Conservation (phyloP, 2,888 invertebrate species). For the Apamea anceps region DNA sequence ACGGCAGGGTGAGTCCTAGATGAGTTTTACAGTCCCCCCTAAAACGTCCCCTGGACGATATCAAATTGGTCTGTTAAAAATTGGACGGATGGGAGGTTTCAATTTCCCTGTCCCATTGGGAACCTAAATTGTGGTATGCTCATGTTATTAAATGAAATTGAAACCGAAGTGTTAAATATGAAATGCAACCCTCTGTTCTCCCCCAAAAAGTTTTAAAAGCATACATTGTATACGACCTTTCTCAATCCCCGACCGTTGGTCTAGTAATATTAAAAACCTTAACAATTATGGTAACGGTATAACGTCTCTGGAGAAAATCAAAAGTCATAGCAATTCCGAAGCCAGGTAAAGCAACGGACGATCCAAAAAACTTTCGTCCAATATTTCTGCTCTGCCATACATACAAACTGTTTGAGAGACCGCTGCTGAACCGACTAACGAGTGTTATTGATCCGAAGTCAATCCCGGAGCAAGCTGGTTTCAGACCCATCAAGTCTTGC, state of each 20-base stretch:
- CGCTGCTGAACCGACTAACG: too few species aligned
- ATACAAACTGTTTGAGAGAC: too few species aligned
- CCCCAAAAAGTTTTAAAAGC: constrained; percentile 5
- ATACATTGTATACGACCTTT: not conserved
- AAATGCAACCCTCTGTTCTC: constrained; percentile 2
- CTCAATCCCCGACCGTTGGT: not conserved
- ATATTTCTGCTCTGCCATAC: too few species aligned
- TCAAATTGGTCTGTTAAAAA: constrained; percentile 31
- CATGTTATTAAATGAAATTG: constrained; percentile 38
- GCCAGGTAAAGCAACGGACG: too few species aligned
- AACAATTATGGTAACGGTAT: not conserved
- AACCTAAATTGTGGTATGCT: constrained; percentile 20
- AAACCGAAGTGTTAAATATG: constrained; percentile 19
- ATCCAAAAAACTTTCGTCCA: too few species aligned
- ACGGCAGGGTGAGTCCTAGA: constrained; percentile 29
- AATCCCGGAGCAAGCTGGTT: too few species aligned
- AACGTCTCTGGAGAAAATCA: too few species aligned
- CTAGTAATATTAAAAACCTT: not conserved
- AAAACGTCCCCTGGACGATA: constrained; percentile 37
- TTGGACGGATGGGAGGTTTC: constrained; percentile 7
- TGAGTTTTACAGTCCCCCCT: constrained; percentile 33
- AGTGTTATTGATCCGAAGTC: too few species aligned
- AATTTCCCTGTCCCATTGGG: constrained; percentile 28
- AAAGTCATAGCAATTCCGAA: too few species aligned
- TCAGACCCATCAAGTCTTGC: too few species aligned